These are phyloP conservation scores for Clarias batrachus DNA, from an alignment of 2,113 vertebrate genomes.

Conservation along the genomic window DNA sequence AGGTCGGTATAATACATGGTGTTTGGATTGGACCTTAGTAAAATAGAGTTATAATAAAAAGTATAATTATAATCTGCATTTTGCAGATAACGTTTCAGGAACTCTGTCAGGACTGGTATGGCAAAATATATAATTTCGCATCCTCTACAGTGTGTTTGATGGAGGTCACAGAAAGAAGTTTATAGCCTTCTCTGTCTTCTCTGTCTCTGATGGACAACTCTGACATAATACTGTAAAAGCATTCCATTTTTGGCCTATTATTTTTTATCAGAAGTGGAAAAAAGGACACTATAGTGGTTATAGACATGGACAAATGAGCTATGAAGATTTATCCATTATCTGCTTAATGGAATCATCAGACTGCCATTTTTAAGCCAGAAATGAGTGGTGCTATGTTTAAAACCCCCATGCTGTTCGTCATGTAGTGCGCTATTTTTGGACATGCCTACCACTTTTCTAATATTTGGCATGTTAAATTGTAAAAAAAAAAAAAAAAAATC, in stretches of 20 bases:
- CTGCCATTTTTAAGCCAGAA: background rate
- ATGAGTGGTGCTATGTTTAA: slow-evolving; percentile 1
- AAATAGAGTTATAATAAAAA: background rate
- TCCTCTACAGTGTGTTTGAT: background rate
- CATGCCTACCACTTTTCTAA: background rate
- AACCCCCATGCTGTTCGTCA: background rate
- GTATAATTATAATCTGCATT: background rate
- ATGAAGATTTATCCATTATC: slow-evolving; percentile 14
- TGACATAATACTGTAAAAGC: background rate
- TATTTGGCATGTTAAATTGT: background rate
- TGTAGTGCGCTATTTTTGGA: background rate
- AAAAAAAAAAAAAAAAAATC: background rate
- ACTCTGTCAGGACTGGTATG: no score
- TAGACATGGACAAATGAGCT: slow-evolving; percentile 26
- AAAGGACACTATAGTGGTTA: background rate
- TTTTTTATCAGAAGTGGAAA: background rate
- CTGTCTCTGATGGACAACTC: background rate
- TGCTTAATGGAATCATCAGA: slow-evolving; percentile 27
- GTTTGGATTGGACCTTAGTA: background rate
- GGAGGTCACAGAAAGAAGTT: background rate
- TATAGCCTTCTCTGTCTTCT: background rate
- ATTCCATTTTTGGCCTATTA: slow-evolving; percentile 1
- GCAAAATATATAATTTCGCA: background rate
- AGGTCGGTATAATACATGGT: background rate
- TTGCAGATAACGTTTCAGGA: background rate